phyloP scores from a whole-genome alignment of 2,888 invertebrate species.

The Drosophila austrosaltans region DNA sequence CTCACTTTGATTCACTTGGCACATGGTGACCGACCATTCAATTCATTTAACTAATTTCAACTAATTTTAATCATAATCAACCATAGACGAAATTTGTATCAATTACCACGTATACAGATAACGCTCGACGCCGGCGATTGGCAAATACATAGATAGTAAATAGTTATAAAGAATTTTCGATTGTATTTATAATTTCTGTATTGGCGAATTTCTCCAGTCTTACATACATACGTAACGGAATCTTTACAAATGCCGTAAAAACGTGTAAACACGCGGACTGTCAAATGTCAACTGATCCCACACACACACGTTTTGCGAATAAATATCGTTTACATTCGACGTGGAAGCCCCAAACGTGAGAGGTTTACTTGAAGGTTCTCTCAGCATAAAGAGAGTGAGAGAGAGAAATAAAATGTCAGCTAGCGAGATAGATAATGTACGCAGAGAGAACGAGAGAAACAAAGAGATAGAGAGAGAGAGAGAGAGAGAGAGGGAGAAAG shows the following conservation, averaged over 20 bases:
- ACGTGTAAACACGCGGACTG: constrained; percentile 78
- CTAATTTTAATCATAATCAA: constrained; percentile 64
- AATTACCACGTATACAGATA: constrained; percentile 57
- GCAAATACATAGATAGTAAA: neutral
- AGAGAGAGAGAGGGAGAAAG: neutral
- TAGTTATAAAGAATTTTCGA: neutral
- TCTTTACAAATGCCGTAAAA: constrained; percentile 17
- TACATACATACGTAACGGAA: neutral
- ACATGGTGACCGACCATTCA: constrained; percentile 28
- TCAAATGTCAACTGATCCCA: constrained; percentile 84
- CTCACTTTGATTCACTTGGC: constrained; percentile 47
- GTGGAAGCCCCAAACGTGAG: constrained; percentile 31
- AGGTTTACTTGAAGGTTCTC: constrained; percentile 24
- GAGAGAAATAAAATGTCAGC: neutral
- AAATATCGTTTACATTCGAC: constrained; percentile 74
- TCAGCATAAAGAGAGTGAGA: neutral
- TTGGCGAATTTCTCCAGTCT: neutral
- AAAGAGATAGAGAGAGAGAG: neutral
- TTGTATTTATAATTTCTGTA: neutral
- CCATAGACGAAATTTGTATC: constrained; percentile 51
- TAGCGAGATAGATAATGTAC: neutral
- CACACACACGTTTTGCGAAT: constrained; percentile 64
- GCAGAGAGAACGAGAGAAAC: neutral
- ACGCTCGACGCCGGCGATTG: constrained; percentile 31
- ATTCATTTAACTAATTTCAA: constrained; percentile 45